Evolutionary conservation across 2,113 vertebrate genomes (phyloP), one percentile per base, ranked within the genome.

Genomic region (Malurus elegans): DNA sequence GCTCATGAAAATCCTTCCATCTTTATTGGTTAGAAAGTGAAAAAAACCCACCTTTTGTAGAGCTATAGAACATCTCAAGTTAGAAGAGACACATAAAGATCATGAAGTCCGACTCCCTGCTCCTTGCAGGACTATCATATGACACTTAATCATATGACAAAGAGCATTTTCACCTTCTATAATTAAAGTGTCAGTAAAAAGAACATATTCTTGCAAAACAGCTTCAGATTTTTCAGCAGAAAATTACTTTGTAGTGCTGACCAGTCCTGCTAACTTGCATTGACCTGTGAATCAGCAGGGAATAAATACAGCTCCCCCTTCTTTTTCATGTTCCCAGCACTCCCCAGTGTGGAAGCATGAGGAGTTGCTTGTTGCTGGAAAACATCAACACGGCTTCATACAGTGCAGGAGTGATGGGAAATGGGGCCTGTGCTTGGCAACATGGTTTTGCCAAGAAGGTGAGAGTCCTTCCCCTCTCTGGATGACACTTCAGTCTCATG

Each of bases 171-270:
- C 34, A 14, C 56, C 23, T 73, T 61, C 40, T 80, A 18, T 54
- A 25, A 15, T 64, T 19, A 47, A 80, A 72, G 18, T n/a, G 18
- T 19, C 32, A 18, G 11, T 29, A 32, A 48, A 89, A 84, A 73
- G 3, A 64, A 83, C 12, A 34, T 4, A 12, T 45, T 93, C 34
- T 64, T 79, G 50, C 47, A 71, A 31, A 67, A 66, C 2, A 2
- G 26, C 11, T 44, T 21, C 48, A 65, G 26, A 23, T 54, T 82
- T 86, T 29, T 38, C 23, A 53, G 47, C 26, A 62, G 70, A 40
- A 42, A 74, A 57, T 34, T 34, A 24, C 12, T n/a, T 38, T 20
- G 50, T 0, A 0, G 2, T 25, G n/a, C 50, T 78, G 56, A 57
- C 24, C 28, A 13, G 18, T 6, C 26, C 54, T 76, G 54, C 57